These are phyloP conservation scores for Teinopalpus imperialis DNA, from an alignment of 2,888 invertebrate species.

Conservation along the genomic window DNA sequence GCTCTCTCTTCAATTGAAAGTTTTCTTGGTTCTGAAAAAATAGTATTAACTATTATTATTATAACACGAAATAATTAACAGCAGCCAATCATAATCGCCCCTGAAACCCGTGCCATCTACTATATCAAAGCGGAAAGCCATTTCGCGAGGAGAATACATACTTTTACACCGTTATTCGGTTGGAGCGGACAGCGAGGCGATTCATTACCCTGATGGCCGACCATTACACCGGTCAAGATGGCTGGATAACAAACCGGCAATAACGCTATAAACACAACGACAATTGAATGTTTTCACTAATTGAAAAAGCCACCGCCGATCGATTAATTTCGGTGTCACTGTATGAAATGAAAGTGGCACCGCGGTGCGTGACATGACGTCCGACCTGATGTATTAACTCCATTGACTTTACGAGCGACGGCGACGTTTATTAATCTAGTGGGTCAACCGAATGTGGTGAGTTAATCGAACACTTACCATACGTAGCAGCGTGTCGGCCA, in stretches of 20 bases:
- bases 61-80: too few species aligned
- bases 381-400: constrained; percentile 68
- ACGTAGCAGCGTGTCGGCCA: constrained; percentile 15
- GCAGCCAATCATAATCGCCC: too few species aligned
- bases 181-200: constrained; percentile 45
- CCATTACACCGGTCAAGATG: constrained; percentile 78
- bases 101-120: too few species aligned
- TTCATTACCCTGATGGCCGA: constrained; percentile 77
- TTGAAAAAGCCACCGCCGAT: constrained; percentile 74
- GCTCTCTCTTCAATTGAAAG: too few species aligned
- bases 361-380: constrained; percentile 61
- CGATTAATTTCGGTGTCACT: constrained; percentile 73
- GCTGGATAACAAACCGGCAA: constrained; percentile 77
- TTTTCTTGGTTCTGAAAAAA: too few species aligned
- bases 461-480: constrained; percentile 53
- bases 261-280: constrained; percentile 78
- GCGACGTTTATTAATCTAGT: constrained; percentile 72
- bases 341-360: constrained; percentile 74
- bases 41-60: too few species aligned
- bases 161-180: neutral
- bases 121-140: constrained; percentile 44
- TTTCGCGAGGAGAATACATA: constrained; percentile 44
- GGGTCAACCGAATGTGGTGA: constrained; percentile 53
- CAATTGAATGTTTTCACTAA: constrained; percentile 78
- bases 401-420: constrained; percentile 69